Percentiles rank a stretch among this genome's conserved stretches.
These are phyloP conservation scores for Caenorhabditis angaria DNA, from an alignment of 2,888 invertebrate genomes.

Conservation along the genomic window DNA sequence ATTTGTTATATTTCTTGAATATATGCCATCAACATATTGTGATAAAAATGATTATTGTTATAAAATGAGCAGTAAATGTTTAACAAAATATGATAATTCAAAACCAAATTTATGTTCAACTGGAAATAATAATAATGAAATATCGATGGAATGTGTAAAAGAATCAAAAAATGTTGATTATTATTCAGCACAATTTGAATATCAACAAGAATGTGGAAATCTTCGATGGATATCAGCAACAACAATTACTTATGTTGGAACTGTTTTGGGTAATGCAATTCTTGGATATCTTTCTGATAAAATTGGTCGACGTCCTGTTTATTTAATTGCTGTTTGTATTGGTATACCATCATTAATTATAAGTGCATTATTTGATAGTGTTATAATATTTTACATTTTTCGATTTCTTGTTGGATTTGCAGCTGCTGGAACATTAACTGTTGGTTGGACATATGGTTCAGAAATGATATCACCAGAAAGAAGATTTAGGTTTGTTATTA, in stretches of 20 bases:
- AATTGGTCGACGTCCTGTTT: constrained; percentile 32
- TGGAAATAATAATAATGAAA: neutral
- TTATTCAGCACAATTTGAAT: constrained; percentile 34
- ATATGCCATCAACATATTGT: constrained; percentile 35
- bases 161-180: constrained; percentile 27
- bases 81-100: constrained; percentile 20
- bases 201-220: constrained; percentile 35
- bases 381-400: constrained; percentile 30
- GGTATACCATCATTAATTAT: constrained; percentile 26
- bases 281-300: constrained; percentile 30
- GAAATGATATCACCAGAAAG: constrained; percentile 33
- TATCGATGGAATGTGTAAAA: constrained; percentile 16
- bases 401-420: constrained; percentile 31
- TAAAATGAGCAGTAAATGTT: constrained; percentile 26
- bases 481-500: no score
- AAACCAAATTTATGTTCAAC: constrained; percentile 17
- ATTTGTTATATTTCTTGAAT: constrained; percentile 39
- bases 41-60: constrained; percentile 27
- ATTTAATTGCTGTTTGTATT: constrained; percentile 20
- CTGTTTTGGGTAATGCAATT: constrained; percentile 26
- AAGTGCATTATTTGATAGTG: constrained; percentile 17
- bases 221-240: constrained; percentile 19
- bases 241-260: constrained; percentile 26
- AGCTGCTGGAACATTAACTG: constrained; percentile 29
- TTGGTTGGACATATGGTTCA: constrained; percentile 43